Percentiles rank a stretch among this genome's conserved stretches.
These are phyloP conservation scores for Cordylochernes scorpioides DNA, from an alignment of 2,888 invertebrate species.

Conservation along the genomic window DNA sequence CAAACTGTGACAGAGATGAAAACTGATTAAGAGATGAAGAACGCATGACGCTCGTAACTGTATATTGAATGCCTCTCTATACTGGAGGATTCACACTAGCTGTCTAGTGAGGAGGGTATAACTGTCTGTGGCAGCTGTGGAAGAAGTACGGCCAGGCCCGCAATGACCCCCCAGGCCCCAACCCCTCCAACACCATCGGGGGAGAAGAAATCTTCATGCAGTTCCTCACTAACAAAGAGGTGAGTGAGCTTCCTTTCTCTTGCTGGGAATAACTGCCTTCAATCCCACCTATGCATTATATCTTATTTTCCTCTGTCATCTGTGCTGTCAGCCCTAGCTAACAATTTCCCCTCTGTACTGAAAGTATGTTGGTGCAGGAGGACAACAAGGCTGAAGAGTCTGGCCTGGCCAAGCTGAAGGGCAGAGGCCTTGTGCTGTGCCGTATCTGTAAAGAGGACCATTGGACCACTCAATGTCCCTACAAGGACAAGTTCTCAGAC, in stretches of 20 bases:
- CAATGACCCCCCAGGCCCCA: conserved; percentile 81
- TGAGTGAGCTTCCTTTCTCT: conserved; percentile 7
- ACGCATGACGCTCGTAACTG: too few relatives aligned
- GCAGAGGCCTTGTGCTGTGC: conserved; percentile 45
- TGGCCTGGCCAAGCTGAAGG: conserved; percentile 51
- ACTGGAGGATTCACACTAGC: too few relatives aligned
- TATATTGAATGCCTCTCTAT: too few relatives aligned
- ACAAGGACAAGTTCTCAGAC: conserved; percentile 40
- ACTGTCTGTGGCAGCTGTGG: conserved; percentile 40
- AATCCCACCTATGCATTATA: not conserved
- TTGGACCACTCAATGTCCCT: conserved; percentile 94
- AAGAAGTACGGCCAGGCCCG: conserved; percentile 76
- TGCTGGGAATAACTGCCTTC: not conserved
- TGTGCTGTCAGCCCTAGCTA: not conserved
- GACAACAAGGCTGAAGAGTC: conserved; percentile 68
- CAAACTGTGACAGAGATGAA: too few relatives aligned
- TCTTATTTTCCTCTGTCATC: not conserved
- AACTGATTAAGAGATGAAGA: too few relatives aligned
- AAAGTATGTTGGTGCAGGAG: not conserved
- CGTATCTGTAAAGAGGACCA: conserved; percentile 81
- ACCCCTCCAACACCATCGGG: conserved; percentile 85
- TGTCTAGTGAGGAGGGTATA: too few relatives aligned
- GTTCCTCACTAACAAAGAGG: conserved; percentile 21
- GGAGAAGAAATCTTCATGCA: conserved; percentile 86
- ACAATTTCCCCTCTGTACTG: not conserved